These are phyloP conservation scores for Vannuccia rotundouncinata DNA, from an alignment of 2,888 invertebrate genomes.

Conservation along the genomic window DNA sequence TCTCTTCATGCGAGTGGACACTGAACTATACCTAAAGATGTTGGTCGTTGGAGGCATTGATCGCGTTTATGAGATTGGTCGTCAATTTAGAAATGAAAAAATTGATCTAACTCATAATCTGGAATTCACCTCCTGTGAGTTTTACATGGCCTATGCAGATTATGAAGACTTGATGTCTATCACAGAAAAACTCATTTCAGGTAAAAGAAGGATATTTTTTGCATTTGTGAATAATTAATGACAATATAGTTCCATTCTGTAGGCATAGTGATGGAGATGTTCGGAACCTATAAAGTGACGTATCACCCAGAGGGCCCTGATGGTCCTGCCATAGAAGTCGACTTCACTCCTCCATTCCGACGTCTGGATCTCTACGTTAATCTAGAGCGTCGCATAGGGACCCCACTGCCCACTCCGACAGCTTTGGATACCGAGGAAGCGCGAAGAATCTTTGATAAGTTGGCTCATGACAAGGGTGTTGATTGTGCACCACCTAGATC, in stretches of 20 bases:
- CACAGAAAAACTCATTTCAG: constrained; percentile 82
- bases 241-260: background rate
- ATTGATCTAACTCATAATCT: constrained; percentile 98
- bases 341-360: constrained; percentile 94
- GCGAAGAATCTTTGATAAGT: constrained; percentile 66
- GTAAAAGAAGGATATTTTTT: constrained; percentile 46
- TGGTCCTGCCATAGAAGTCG: constrained; percentile 75
- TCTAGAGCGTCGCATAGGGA: constrained; percentile 69
- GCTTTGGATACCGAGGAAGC: constrained; percentile 30
- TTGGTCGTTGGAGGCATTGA: constrained; percentile 94
- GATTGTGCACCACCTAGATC: constrained; percentile 90
- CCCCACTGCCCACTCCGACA: constrained; percentile 57
- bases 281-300: constrained; percentile 78
- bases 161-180: constrained; percentile 87
- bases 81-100: constrained; percentile 95
- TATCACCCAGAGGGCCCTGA: constrained; percentile 76
- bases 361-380: constrained; percentile 82
- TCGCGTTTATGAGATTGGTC: constrained; percentile 68
- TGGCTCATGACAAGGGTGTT: constrained; percentile 75
- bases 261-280: constrained; percentile 85
- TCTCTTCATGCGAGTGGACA: constrained; percentile 92
- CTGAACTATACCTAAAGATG: constrained; percentile 75
- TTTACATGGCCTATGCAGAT: constrained; percentile 99
- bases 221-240: background rate
- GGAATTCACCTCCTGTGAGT: constrained; percentile 97